Evolutionary conservation across 2,113 vertebrate species (phyloP), one percentile per base, ranked within the genome.

Genomic region (Xiphophorus maculatus): DNA sequence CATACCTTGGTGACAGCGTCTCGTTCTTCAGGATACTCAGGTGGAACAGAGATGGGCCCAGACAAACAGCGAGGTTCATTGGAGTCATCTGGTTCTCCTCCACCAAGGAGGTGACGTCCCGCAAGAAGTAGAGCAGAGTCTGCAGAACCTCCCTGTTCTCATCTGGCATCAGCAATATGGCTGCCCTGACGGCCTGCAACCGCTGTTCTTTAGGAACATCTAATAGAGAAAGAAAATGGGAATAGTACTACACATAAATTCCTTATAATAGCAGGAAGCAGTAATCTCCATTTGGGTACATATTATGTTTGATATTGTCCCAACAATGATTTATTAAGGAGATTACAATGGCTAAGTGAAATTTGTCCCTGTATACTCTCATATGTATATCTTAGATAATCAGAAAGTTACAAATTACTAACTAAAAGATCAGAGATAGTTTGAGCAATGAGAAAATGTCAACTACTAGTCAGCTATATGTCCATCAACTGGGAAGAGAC

Each of bases 31-130:
- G 80, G 63, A 98, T 94, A 81, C 98, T 99, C 71, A 99, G 96
- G 79, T 99, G 97, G 88, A 99, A 99, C 14, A 99, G 96, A 0
- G 98, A 99, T 0, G 98, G 98, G 1, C 97, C 98, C 88, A 99
- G 93, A 70, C 98, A 99, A 74, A 99, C 97, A 0, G 97, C 98
- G 22, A 99, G 91, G 86, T 99, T 99, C 96, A 97, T 97, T 1
- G 97, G 93, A 0, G 97, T 99, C 98, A 99, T 99, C 93, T 99
- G 98, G 81, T 99, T 99, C 88, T 99, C 97, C 70, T 97, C 95
- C 83, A 98, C 98, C 0, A 94, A 86, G 69, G 91, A 93, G 30
- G 94, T 95, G 84, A 98, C 97, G 0, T 98, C 97, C 0, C 93
- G 95, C 63, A 99, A 95, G 91, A 99, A 98, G 86, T 93, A 97